Conservation (phyloP, 2,113 vertebrate genomes). For the Pelmatolapia mariae region DNA sequence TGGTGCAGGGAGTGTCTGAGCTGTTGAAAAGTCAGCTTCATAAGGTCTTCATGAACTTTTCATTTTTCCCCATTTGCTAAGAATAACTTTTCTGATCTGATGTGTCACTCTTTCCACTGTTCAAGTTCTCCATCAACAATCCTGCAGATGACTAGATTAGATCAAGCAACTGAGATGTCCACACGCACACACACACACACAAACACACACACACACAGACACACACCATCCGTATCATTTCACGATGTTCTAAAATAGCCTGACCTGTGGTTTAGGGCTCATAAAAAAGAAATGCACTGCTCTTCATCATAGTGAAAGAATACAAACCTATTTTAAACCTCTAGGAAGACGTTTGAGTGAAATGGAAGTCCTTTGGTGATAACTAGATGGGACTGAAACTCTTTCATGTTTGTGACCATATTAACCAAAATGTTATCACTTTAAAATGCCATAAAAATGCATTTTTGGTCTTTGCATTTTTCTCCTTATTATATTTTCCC, state of each 20-base stretch:
- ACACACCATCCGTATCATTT: not conserved
- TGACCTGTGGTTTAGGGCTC: not conserved
- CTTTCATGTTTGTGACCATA: not conserved
- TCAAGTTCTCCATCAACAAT: not conserved
- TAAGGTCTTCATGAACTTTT: not conserved
- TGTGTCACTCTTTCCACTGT: not conserved
- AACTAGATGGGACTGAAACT: not conserved
- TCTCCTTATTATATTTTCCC: not conserved
- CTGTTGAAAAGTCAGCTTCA: not conserved
- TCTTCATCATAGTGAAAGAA: not conserved
- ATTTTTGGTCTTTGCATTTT: not conserved
- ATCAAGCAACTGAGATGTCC: not conserved
- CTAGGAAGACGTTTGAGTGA: not conserved
- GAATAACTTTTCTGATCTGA: not conserved
- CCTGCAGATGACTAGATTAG: not conserved
- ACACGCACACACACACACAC: not conserved
- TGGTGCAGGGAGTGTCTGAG: not conserved
- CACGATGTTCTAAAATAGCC: not conserved
- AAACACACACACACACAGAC: not conserved
- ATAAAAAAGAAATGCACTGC: not conserved
- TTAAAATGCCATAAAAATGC: not conserved
- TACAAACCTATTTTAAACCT: not conserved
- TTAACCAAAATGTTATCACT: not conserved
- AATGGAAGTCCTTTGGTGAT: not conserved
- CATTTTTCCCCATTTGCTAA: not conserved